Evolutionary conservation across 2,888 invertebrate species (phyloP), one percentile per base, ranked within the genome.

Genomic region (Stenurella melanura): DNA sequence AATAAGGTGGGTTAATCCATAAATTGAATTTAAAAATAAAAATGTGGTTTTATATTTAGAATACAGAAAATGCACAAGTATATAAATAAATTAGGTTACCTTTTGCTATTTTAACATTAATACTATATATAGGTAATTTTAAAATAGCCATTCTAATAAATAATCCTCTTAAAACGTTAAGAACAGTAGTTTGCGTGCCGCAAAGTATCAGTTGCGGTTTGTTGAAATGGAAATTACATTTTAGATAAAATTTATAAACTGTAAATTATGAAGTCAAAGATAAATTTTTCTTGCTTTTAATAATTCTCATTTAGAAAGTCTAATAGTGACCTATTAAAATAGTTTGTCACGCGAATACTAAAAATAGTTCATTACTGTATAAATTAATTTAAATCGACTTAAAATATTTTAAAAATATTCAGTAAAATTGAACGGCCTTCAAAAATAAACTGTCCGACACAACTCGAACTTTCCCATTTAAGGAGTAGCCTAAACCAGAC

Each of bases 191-290:
- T 80, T 75, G 79, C 81, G 78, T 81, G 81, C 74, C 66, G 58
- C 71, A 11, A 78, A 73, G 68, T 73, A 77, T 80, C 72, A 76
- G 63, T 75, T 77, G 76, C 75, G 74, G 78, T 80, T 83, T 80
- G 77, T 80, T 81, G 72, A 78, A 79, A 82, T 83, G 81, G 80
- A 80, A 82, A 82, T 82, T 77, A 69, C 75, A 42, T 42, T 78
- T 70, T 75, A 76, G 78, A 77, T 81, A 75, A 81, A 80, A 82
- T 82, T 82, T 81, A 82, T 82, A 79, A 79, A 74, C 82, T 81
- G 81, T 80, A 79, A 77, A 77, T 79, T 74, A 79, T 76, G 64
- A 64, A 81, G 78, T 80, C 69, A 73, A 68, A 60, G 76, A 75
- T 76, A 76, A 74, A 76, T 76, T 76, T 34, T 64, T 74, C 66